Percentiles rank a stretch among this genome's conserved stretches.
Evolutionary conservation across 1,140 invertebrate genomes (phyloP).

Genomic region (Dendroctonus ponderosae): DNA sequence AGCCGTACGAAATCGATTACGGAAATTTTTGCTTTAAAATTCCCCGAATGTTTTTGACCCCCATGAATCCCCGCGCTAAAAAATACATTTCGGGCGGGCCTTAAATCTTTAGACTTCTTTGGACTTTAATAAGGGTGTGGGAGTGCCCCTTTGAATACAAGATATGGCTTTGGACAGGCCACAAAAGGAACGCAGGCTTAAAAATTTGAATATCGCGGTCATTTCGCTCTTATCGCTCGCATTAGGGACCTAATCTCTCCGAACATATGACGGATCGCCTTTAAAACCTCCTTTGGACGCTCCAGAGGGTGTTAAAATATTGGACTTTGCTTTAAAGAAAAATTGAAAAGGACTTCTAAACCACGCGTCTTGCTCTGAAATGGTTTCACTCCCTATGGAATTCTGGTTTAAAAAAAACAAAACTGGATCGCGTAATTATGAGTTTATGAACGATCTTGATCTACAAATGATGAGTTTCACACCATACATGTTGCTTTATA

Average conservation of each 20-base stretch:
- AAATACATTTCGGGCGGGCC: conserved; percentile 25
- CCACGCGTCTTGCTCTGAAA: no score
- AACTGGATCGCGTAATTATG: no score
- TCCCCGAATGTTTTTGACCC: conserved; percentile 18
- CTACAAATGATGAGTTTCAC: no score
- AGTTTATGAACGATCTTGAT: no score
- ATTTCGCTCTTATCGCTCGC: conserved; percentile 49
- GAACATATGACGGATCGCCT: conserved; percentile 45
- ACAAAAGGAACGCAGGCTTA: conserved; percentile 49
- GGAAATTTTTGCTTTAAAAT: neutral
- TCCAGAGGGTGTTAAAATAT: conserved; percentile 10
- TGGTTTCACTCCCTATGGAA: no score
- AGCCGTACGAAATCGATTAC: conserved; percentile 27
- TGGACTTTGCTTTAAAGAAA: neutral
- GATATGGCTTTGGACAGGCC: conserved; percentile 45
- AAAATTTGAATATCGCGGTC: conserved; percentile 54
- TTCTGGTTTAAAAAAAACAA: no score
- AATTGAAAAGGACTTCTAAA: no score
- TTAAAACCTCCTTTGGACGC: conserved; percentile 31
- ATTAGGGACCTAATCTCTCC: conserved; percentile 48
- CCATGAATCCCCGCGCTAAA: neutral
- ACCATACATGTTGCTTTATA: no score
- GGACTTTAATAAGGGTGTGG: conserved; percentile 37
- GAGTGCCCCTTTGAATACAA: conserved; percentile 43
- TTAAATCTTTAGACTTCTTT: conserved; percentile 36